Evolutionary conservation across 2,888 invertebrate genomes (phyloP), one percentile per base, ranked within the genome.

Genomic region (Ochlodes sylvanus): DNA sequence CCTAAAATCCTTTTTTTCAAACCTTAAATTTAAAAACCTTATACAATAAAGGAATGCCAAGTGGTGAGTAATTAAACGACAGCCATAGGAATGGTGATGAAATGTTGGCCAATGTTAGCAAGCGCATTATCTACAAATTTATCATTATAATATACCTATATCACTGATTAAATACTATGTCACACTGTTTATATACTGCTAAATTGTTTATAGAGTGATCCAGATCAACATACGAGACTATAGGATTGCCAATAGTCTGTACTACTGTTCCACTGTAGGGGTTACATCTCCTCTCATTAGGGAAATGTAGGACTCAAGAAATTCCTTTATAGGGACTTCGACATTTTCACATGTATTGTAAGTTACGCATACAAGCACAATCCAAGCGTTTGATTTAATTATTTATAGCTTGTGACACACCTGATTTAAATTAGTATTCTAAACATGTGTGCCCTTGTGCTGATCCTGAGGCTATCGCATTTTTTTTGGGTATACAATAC

Each of bases 181-280:
- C 62, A 52, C 7, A 41, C 52, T 62, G 38, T 62, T 62, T 62
- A 52, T 62, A 54, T 17, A 63, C 63, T 54, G 21, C 63, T 42
- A 27, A 63, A 63, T 7, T 34, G 34, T 32, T 32, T 32, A 32
- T 32, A 32, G 32, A 5, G 32, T 32, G 32, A 32, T 32, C 32
- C 6, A 32, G 32, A 32, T 32, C 32, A 3, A 32, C 32, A 3
- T 32, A 32, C 6, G 3, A 32, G 32, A 32, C 4, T 32, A 5
- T 32, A n/a, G n/a, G n/a, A n/a, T n/a, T n/a, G n/a, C n/a, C n/a
- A n/a, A n/a, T n/a, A n/a, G n/a, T n/a, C n/a, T n/a, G n/a, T n/a
- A n/a, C n/a, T n/a, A n/a, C n/a, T n/a, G n/a, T n/a, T n/a, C n/a
- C n/a, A n/a, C n/a, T n/a, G n/a, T n/a, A n/a, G n/a, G n/a, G n/a